Evolutionary conservation across 64 coral and sea anemone genomes (phyloP).

Genomic region (Montipora capricornis): DNA sequence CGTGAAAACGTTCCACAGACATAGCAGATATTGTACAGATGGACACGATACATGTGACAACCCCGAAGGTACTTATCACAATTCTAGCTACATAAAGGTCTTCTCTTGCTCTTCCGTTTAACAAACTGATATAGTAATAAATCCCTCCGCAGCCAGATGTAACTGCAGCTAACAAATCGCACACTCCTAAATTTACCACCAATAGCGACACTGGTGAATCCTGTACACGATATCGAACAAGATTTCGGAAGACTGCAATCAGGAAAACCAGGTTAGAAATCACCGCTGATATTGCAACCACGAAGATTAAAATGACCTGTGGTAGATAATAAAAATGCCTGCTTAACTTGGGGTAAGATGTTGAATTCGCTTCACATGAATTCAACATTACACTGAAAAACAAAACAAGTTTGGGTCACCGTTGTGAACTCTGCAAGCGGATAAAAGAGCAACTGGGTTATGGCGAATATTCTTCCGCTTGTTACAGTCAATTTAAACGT

Average conservation of each 20-base stretch:
- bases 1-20: constrained; percentile 15
- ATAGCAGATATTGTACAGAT: constrained; percentile 1
- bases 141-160: neutral
- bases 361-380: neutral
- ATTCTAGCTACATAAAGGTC: neutral
- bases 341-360: neutral
- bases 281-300: neutral
- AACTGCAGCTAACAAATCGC: neutral
- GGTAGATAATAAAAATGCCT: neutral
- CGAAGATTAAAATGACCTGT: neutral
- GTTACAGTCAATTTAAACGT: too few species aligned
- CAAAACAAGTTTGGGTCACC: too few species aligned
- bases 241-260: neutral
- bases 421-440: too few species aligned
- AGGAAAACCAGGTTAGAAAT: constrained; percentile 7
- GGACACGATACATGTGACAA: constrained; percentile 4
- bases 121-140: neutral
- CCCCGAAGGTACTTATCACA: neutral
- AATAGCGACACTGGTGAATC: neutral
- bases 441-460: too few species aligned
- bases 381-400: neutral
- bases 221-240: neutral
- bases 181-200: neutral
- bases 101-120: neutral
- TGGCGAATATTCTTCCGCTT: too few species aligned